Conservation (phyloP, 1,140 invertebrate genomes). For the Glomeris maerens region DNA sequence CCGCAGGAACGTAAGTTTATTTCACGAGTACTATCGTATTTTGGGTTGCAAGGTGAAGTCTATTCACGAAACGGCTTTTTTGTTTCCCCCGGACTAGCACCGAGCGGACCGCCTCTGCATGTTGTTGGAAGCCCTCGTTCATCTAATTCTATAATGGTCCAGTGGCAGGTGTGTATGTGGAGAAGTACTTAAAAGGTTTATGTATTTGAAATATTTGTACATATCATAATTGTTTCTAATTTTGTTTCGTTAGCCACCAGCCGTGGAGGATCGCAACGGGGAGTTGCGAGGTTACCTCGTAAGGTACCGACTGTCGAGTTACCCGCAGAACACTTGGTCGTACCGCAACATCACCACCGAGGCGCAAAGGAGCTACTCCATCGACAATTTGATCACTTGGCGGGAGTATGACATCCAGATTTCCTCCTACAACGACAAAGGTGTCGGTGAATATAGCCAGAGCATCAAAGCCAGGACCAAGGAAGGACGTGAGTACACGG, state of each 20-base stretch:
- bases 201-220: too few relatives aligned
- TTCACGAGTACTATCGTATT: not conserved
- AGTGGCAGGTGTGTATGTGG: conserved; percentile 56
- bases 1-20: conserved; percentile 74
- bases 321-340: conserved; percentile 68
- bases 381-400: conserved; percentile 91
- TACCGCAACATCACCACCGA: conserved; percentile 82
- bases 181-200: not conserved
- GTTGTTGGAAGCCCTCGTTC: conserved; percentile 83
- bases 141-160: conserved; percentile 86
- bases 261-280: conserved; percentile 85
- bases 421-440: conserved; percentile 93
- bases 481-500: conserved; percentile 53
- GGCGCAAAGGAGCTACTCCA: conserved; percentile 78
- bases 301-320: conserved; percentile 76
- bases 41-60: not conserved
- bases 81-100: conserved; percentile 43
- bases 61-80: not conserved
- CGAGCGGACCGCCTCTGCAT: conserved; percentile 71
- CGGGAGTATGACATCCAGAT: conserved; percentile 96
- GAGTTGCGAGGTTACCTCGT: conserved; percentile 86
- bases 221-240: too few relatives aligned
- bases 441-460: conserved; percentile 82
- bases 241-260: conserved; percentile 47
- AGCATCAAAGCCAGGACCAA: conserved; percentile 84